phyloP scores from a whole-genome alignment of 2,113 vertebrate species.

The Ardeotis arabs region DNA sequence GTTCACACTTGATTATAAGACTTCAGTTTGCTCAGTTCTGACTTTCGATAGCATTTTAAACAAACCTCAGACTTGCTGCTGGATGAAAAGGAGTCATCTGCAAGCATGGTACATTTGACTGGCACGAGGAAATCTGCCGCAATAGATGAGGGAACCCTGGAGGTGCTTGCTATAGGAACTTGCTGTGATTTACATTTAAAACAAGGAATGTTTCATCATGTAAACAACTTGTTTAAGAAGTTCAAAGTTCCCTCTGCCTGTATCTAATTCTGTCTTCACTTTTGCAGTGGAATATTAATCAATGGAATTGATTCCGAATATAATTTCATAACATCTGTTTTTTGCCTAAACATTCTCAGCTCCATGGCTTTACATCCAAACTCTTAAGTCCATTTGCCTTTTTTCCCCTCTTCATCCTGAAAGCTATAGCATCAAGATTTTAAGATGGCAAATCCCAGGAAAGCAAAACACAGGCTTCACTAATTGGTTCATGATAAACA shows the following conservation, averaged over 20 bases:
- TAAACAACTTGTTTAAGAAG: not conserved
- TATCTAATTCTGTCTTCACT: not conserved
- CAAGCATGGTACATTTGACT: not conserved
- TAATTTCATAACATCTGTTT: not conserved
- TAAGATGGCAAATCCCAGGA: not conserved
- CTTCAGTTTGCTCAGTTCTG: not conserved
- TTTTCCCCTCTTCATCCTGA: not conserved
- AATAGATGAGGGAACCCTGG: not conserved
- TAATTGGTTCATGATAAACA: not conserved
- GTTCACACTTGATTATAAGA: not conserved
- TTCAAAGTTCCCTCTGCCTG: not conserved
- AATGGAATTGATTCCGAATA: not conserved
- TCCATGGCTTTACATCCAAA: not conserved
- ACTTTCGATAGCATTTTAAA: not conserved
- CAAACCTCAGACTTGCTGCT: not conserved
- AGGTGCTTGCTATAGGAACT: not conserved
- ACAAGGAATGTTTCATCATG: not conserved
- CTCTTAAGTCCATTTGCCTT: not conserved
- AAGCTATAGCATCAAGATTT: not conserved
- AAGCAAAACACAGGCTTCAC: not conserved
- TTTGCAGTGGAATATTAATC: not conserved
- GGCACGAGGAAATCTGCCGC: not conserved
- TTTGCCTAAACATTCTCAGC: not conserved
- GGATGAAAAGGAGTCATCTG: not conserved
- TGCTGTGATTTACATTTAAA: not conserved